Evolutionary conservation across 2,888 invertebrate species (phyloP).

Genomic region (Lordiphosa andalusiaca): DNA sequence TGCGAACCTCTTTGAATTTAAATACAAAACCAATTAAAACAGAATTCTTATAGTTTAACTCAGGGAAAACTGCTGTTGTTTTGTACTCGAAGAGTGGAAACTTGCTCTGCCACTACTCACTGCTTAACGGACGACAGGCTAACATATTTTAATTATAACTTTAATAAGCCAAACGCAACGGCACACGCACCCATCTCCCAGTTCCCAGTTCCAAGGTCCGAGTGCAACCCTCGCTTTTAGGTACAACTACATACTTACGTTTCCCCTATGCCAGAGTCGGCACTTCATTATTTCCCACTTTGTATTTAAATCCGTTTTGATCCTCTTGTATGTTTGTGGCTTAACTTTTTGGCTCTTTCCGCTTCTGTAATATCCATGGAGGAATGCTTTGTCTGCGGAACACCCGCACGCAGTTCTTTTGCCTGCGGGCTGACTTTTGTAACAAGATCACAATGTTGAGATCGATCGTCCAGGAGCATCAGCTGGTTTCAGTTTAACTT

Average conservation of each 20-base stretch:
- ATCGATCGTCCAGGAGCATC: constrained; percentile 38
- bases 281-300: constrained; percentile 72
- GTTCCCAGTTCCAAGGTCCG: neutral
- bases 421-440: constrained; percentile 59
- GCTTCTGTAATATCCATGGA: constrained; percentile 39
- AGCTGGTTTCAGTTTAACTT: constrained; percentile 51
- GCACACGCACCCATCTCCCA: constrained; percentile 43
- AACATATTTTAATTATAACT: constrained; percentile 71
- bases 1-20: constrained; percentile 66
- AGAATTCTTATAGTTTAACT: constrained; percentile 60
- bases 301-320: constrained; percentile 74
- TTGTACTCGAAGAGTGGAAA: constrained; percentile 26
- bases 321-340: constrained; percentile 76
- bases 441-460: constrained; percentile 65
- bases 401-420: constrained; percentile 52
- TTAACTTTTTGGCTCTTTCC: constrained; percentile 74
- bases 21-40: constrained; percentile 49
- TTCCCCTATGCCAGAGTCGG: constrained; percentile 32
- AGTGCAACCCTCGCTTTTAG: constrained; percentile 18
- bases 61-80: constrained; percentile 36
- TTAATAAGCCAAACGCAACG: constrained; percentile 62
- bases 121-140: constrained; percentile 16
- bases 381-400: constrained; percentile 36
- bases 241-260: constrained; percentile 4
- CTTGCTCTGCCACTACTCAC: constrained; percentile 9